A percentile compares a stretch with the other conserved stretches of the same genome.
phyloP scores from a whole-genome alignment of 2,113 vertebrate species.

The Anoplopoma fimbria region DNA sequence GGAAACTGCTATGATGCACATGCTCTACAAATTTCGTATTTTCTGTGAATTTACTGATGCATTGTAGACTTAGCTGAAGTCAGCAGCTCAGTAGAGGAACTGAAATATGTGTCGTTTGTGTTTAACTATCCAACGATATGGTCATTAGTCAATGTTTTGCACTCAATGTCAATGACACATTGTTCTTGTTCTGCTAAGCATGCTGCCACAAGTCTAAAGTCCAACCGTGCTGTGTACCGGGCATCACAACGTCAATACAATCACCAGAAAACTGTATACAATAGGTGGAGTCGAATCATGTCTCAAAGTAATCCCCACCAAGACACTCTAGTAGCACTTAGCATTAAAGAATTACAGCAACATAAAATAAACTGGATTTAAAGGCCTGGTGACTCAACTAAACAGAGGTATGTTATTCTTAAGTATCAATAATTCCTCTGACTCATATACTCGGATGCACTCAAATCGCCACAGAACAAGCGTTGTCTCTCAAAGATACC shows the following conservation, averaged over 20 bases:
- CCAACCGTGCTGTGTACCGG: background rate
- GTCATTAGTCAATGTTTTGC: background rate
- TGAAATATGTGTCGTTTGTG: background rate
- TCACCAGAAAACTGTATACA: background rate
- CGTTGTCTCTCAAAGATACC: background rate
- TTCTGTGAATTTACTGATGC: background rate
- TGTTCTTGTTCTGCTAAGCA: background rate
- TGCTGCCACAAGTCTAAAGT: conserved; percentile 43
- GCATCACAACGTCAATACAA: conserved; percentile 19
- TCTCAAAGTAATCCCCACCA: no score
- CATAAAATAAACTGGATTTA: background rate
- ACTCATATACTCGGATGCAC: background rate
- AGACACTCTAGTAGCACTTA: background rate
- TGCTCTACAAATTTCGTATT: background rate
- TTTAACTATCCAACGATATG: background rate
- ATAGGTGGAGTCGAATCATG: background rate
- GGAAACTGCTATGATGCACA: no score
- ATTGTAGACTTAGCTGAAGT: background rate
- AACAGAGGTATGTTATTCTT: background rate
- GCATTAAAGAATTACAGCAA: background rate
- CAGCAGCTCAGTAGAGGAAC: background rate
- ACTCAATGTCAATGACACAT: conserved; percentile 34
- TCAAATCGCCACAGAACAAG: conserved; percentile 10
- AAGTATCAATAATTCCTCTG: background rate
- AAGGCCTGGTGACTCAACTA: background rate